Conservation (phyloP, 2,113 vertebrate species). For the Coptodon bakossiorum region DNA sequence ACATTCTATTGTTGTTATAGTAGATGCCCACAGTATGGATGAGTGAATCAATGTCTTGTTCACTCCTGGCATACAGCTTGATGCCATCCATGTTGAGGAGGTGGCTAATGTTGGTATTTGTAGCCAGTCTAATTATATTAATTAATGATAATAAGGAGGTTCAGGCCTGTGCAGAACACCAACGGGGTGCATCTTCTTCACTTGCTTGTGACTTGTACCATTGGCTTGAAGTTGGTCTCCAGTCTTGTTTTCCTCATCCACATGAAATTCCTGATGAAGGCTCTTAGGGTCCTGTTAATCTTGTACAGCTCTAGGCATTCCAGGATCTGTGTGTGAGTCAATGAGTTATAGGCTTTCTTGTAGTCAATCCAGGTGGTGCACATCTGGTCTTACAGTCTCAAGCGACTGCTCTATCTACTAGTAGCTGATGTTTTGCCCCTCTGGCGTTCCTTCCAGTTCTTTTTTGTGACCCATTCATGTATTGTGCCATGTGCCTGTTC, state of each 20-base stretch:
- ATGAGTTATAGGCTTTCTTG: background rate
- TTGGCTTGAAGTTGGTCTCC: background rate
- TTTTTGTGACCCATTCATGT: background rate
- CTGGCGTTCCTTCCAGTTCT: background rate
- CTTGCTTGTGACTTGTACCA: background rate
- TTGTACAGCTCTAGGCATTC: fast-evolving
- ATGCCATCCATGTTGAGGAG: background rate
- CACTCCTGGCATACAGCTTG: background rate
- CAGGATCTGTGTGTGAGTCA: background rate
- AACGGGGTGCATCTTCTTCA: background rate
- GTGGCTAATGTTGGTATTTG: background rate
- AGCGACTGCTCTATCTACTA: background rate
- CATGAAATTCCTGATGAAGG: background rate
- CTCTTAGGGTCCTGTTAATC: background rate
- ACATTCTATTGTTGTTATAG: background rate
- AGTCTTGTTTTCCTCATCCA: background rate
- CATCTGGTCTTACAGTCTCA: background rate
- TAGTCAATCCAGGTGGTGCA: background rate
- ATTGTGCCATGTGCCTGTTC: background rate
- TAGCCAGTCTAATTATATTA: background rate
- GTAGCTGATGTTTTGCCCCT: background rate
- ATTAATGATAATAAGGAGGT: background rate
- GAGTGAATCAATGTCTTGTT: background rate
- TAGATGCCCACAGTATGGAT: background rate
- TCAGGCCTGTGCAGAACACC: background rate